These are phyloP conservation scores for Pseudobourletiella spinata DNA, from an alignment of 1,140 invertebrate species.

Conservation along the genomic window DNA sequence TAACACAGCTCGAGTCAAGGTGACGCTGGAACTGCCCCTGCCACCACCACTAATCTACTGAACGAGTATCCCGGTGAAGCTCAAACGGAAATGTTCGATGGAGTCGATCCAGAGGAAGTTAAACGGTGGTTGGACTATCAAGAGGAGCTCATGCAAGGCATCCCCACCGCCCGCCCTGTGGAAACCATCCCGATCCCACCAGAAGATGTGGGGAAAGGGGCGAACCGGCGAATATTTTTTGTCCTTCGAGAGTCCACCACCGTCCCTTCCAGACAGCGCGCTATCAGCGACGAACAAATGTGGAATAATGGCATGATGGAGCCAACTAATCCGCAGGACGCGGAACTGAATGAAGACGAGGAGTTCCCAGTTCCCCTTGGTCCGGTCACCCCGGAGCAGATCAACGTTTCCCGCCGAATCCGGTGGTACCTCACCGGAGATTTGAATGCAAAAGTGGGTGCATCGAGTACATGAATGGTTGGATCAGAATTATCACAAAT, in stretches of 20 bases:
- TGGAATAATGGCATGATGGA: not conserved
- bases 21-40: not conserved
- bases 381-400: slow-evolving; percentile 57
- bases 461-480: not conserved
- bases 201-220: slow-evolving; percentile 19
- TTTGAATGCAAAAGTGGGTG: slow-evolving; percentile 52
- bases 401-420: slow-evolving; percentile 54
- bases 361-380: not conserved
- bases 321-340: not conserved
- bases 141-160: slow-evolving; percentile 23
- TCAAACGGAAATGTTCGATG: slow-evolving; percentile 1
- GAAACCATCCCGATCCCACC: slow-evolving; percentile 11
- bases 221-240: slow-evolving; percentile 50
- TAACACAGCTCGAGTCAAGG: not conserved
- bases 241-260: slow-evolving; percentile 33
- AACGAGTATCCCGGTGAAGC: not conserved
- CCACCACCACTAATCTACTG: not conserved
- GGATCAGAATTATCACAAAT: too few species aligned
- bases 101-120: slow-evolving; percentile 12
- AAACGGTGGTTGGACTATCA: slow-evolving; percentile 27
- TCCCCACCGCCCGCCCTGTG: slow-evolving; percentile 3
- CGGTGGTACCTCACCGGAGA: slow-evolving; percentile 60
- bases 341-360: slow-evolving; percentile 1
- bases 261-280: too few species aligned
- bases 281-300: too few species aligned